Conservation (phyloP, 2,113 vertebrate genomes). For the Upupa epops region DNA sequence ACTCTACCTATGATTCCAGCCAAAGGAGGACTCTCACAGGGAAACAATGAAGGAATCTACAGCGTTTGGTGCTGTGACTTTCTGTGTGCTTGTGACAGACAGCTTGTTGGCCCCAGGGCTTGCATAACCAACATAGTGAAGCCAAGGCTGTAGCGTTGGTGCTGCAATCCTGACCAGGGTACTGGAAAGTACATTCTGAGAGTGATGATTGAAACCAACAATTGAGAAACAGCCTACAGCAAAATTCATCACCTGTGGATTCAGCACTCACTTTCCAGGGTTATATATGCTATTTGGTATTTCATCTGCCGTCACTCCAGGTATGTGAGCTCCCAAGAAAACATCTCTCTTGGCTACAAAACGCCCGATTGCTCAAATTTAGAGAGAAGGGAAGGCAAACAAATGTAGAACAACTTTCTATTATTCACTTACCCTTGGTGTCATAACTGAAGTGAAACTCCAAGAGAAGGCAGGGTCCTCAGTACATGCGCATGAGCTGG, state of each 20-base stretch:
- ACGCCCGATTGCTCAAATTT: neutral
- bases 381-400: neutral
- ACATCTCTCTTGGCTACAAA: neutral
- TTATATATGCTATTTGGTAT: constrained; percentile 45
- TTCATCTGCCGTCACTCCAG: constrained; percentile 61
- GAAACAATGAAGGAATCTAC: neutral
- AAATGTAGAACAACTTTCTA: neutral
- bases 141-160: neutral
- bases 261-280: constrained; percentile 57
- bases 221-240: constrained; percentile 60
- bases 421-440: constrained; percentile 1
- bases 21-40: constrained; percentile 19
- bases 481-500: neutral
- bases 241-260: constrained; percentile 72
- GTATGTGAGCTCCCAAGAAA: constrained; percentile 28
- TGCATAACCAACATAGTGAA: constrained; percentile 34
- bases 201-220: constrained; percentile 58
- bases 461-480: neutral
- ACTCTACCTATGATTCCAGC: neutral
- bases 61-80: neutral
- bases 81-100: neutral
- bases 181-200: constrained; percentile 15
- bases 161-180: constrained; percentile 38
- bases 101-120: constrained; percentile 19
- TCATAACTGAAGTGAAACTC: constrained; percentile 11